Evolutionary conservation across 2,113 vertebrate genomes (phyloP), one percentile per base, ranked within the genome.

Genomic region (Nothocercus nigrocapillus): DNA sequence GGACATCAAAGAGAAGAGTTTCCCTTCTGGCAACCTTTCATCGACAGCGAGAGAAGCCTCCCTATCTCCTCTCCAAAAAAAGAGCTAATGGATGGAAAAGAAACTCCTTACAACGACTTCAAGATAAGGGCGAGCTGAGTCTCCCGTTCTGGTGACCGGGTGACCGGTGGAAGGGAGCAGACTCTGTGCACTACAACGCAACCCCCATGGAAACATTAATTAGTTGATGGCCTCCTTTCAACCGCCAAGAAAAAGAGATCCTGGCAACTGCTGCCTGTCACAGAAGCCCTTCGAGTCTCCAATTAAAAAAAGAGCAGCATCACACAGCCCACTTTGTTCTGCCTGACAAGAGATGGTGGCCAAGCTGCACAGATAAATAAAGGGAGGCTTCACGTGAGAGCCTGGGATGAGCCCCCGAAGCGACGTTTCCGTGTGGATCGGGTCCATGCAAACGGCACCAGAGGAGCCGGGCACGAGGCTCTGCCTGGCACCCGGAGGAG

Each of bases 391-490:
- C 44, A 25, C 13, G 9, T 6, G 0, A 36, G 85, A 51, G 40
- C 30, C 8, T 2, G 6, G 36, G 36, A n/a, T 0, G 17, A 45
- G 68, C 18, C 64, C 58, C 42, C 72, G 4, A 58, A 19, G 34
- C 4, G 3, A 45, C 2, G 3, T 22, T 34, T 47, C 70, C 5
- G 0, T 10, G 2, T 5, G 56, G 21, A 36, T 1, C 6, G 1
- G 49, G 8, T 4, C 27, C 18, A 38, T 6, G 1, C 68, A 18
- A 16, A 49, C 2, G 34, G 79, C 25, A 38, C 2, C 14, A 34
- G 19, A 32, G 66, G 1, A 17, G 54, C 32, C 42, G 22, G 36
- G 40, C 36, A 36, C 68, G 85, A 68, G 11, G 58, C 83, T 47
- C 67, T 4, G 13, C 21, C n/a, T 73, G 73, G 61, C 72, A 30